Conservation (phyloP, 1,140 invertebrate species). For the Episyrphus balteatus region DNA sequence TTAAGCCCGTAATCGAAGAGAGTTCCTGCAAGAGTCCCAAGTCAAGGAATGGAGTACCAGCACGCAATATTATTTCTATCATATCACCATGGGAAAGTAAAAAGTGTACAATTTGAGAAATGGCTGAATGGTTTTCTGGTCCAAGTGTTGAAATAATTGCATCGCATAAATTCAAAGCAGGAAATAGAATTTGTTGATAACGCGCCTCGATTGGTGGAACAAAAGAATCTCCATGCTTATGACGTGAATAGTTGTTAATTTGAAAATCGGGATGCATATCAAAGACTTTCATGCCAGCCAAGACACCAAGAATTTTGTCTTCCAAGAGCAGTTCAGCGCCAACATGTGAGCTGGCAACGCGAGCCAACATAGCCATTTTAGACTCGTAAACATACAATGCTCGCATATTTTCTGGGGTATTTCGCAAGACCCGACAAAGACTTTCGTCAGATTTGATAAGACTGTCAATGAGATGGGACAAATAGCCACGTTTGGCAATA, state of each 20-base stretch:
- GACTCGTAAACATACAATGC: constrained; percentile 79
- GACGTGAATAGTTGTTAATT: constrained; percentile 8
- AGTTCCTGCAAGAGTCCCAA: constrained; percentile 56
- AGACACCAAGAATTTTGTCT: constrained; percentile 57
- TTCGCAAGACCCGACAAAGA: constrained; percentile 55
- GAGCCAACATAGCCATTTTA: constrained; percentile 69
- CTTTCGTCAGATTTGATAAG: constrained; percentile 62
- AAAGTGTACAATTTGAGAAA: constrained; percentile 66
- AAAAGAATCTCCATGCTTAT: constrained; percentile 37
- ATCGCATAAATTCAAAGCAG: constrained; percentile 67
- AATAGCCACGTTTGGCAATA: constrained; percentile 65
- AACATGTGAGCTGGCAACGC: constrained; percentile 55
- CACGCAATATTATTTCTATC: constrained; percentile 60
- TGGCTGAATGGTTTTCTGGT: constrained; percentile 65
- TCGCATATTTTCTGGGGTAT: constrained; percentile 56
- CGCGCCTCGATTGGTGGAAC: constrained; percentile 50
- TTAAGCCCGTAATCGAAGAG: constrained; percentile 62
- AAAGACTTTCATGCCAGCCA: constrained; percentile 68
- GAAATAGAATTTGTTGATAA: constrained; percentile 71
- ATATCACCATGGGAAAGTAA: constrained; percentile 70
- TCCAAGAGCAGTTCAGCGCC: constrained; percentile 68
- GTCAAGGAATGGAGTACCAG: constrained; percentile 51
- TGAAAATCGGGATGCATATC: constrained; percentile 62
- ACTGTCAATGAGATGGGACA: constrained; percentile 73
- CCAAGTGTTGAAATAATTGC: constrained; percentile 71